Evolutionary conservation across 92 coral and sea anemone genomes (phyloP).

Genomic region (Siderastrea radians): DNA sequence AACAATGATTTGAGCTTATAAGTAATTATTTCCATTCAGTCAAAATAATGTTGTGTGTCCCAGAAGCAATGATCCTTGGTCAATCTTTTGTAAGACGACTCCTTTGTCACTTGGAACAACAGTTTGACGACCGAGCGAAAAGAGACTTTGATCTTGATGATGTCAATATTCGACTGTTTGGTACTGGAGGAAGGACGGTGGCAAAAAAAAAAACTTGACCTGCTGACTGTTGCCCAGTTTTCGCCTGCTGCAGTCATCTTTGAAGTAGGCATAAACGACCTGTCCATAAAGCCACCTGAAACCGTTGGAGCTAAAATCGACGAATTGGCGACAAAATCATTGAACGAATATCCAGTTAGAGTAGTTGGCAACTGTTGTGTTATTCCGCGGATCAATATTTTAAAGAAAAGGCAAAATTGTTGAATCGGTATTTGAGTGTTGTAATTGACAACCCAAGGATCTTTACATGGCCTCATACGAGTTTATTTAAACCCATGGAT

Average conservation of each 20-base stretch:
- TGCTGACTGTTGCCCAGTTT: not conserved
- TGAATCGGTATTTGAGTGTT: no score
- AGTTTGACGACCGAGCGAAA: conserved; percentile 1
- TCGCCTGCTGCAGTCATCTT: not conserved
- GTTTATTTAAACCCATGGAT: conserved; percentile 16
- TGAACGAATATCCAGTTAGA: conserved; percentile 30
- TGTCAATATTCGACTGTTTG: conserved; percentile 6
- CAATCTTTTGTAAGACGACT: not conserved
- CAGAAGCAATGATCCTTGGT: conserved; percentile 13
- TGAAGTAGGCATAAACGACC: not conserved
- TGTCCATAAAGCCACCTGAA: conserved; percentile 5
- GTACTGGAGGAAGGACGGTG: not conserved
- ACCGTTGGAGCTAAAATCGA: conserved; percentile 31
- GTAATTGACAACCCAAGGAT: conserved; percentile 36
- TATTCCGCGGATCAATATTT: conserved; percentile 16
- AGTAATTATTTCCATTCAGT: not conserved
- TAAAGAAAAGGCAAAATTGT: conserved; percentile 2
- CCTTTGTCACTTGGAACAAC: not conserved
- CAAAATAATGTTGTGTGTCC: conserved; percentile 6
- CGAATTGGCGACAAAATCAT: conserved; percentile 12
- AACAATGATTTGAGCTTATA: no score
- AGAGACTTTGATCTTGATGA: not conserved
- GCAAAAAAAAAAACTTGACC: not conserved
- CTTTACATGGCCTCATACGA: conserved; percentile 49
- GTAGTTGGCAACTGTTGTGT: conserved; percentile 42